These are phyloP conservation scores for Scytalopus superciliaris DNA, from an alignment of 2,113 vertebrate genomes.

Conservation along the genomic window DNA sequence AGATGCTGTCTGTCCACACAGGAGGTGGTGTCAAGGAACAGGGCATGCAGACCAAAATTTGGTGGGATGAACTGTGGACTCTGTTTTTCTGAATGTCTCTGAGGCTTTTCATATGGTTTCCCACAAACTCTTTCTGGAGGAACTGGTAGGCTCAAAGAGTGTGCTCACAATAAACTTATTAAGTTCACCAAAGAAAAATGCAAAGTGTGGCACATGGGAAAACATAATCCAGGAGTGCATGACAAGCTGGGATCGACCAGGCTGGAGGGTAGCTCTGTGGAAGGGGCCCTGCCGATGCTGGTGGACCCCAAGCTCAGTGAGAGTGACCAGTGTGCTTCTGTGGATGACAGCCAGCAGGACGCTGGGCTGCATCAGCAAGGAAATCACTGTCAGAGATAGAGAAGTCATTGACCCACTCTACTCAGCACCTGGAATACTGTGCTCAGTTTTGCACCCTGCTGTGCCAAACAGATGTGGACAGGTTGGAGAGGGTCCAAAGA, in stretches of 20 bases:
- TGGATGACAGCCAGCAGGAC: neutral
- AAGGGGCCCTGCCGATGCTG: neutral
- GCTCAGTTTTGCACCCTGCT: neutral
- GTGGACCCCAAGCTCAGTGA: neutral
- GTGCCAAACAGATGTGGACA: neutral
- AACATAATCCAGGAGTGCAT: neutral
- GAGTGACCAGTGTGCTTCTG: neutral
- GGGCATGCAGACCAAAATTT: too few relatives aligned
- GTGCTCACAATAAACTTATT: neutral
- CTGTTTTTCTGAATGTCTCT: neutral
- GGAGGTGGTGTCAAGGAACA: neutral
- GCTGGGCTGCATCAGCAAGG: neutral
- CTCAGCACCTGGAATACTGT: neutral
- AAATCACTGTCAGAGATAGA: fast-evolving
- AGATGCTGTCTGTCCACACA: neutral
- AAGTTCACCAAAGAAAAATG: neutral
- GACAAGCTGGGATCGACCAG: neutral
- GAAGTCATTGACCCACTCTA: too few relatives aligned
- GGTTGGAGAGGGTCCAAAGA: neutral
- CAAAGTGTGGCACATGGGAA: neutral
- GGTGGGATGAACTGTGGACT: fast-evolving
- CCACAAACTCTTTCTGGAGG: neutral
- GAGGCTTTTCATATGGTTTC: neutral
- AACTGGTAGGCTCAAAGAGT: neutral
- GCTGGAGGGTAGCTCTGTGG: neutral